Evolutionary conservation across 92 coral and sea anemone genomes (phyloP).

Genomic region (Muricea muricata): DNA sequence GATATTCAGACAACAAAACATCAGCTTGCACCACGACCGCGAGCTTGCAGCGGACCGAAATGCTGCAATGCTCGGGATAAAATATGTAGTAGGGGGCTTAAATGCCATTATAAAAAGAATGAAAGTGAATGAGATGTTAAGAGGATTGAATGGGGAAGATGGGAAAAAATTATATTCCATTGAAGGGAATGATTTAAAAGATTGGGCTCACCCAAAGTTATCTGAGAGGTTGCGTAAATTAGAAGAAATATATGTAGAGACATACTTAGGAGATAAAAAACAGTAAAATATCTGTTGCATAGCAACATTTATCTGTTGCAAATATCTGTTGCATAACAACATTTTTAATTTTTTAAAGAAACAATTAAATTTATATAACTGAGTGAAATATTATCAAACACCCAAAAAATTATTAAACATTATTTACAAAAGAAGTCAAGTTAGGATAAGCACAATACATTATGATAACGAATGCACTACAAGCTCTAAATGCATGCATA

Average conservation of each 20-base stretch:
- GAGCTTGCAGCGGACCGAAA: slow-evolving; percentile 85
- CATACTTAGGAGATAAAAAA: not conserved
- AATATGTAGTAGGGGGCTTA: slow-evolving; percentile 78
- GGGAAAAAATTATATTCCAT: slow-evolving; percentile 68
- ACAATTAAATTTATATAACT: not conserved
- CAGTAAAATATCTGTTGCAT: not conserved
- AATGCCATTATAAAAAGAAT: slow-evolving; percentile 75
- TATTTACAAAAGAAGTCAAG: not conserved
- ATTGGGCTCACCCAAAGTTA: slow-evolving; percentile 83
- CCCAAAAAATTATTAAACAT: not conserved
- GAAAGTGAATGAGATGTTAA: slow-evolving; percentile 69
- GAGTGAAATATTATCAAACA: not conserved
- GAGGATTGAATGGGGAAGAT: slow-evolving; percentile 67
- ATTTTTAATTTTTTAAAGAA: too few species aligned
- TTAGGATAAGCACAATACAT: not conserved
- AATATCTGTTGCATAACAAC: too few species aligned
- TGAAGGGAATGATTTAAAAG: slow-evolving; percentile 72
- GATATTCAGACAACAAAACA: slow-evolving; percentile 60
- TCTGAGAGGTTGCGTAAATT: slow-evolving; percentile 80
- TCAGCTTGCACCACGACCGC: slow-evolving; percentile 63
- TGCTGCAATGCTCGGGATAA: slow-evolving; percentile 74
- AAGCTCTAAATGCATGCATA: too few species aligned
- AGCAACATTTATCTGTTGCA: too few species aligned
- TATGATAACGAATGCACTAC: not conserved
- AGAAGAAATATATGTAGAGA: slow-evolving; percentile 69